Evolutionary conservation across 2,113 vertebrate species (phyloP).

Genomic region (Heterocephalus glaber): DNA sequence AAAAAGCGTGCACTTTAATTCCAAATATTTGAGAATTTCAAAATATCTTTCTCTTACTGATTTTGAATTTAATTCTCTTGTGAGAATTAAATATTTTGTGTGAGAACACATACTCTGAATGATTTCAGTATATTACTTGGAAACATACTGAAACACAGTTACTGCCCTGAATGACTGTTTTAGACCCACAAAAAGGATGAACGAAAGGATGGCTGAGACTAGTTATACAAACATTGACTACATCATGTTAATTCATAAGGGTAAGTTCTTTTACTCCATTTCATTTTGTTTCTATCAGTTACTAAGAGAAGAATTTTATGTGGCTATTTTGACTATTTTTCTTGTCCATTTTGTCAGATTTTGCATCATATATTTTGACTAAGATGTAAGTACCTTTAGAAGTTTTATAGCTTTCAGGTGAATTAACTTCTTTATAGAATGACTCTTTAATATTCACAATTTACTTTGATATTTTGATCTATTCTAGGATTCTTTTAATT

Average conservation of each 20-base stretch:
- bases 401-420: neutral
- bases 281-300: neutral
- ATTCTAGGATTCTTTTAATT: neutral
- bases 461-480: neutral
- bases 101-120: neutral
- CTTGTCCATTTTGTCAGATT: neutral
- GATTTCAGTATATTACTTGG: neutral
- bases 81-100: neutral
- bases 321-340: neutral
- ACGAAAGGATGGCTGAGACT: neutral
- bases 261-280: neutral
- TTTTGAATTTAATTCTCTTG: neutral
- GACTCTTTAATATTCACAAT: neutral
- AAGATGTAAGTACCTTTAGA: neutral
- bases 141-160: neutral
- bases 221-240: neutral
- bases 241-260: neutral
- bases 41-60: neutral
- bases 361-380: neutral
- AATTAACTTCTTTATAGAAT: neutral
- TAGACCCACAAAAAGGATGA: neutral
- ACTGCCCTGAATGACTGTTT: neutral
- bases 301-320: neutral
- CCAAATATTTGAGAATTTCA: neutral
- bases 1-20: neutral